Percentiles rank a stretch among this genome's conserved stretches.
These are phyloP conservation scores for Poeciliopsis infans DNA, from an alignment of 2,797 vertebrate species.

Conservation along the genomic window DNA sequence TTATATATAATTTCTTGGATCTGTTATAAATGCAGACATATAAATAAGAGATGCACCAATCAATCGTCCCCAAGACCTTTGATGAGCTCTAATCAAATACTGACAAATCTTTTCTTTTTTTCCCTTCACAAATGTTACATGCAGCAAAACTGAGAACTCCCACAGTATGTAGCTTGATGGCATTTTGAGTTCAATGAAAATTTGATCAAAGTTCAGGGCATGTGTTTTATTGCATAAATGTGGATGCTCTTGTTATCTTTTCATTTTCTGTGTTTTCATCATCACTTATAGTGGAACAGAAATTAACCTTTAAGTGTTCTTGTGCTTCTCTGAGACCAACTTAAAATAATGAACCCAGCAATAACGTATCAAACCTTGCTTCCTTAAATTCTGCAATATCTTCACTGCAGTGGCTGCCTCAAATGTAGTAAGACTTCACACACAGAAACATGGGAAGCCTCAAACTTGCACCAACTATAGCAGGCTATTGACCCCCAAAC, in stretches of 20 bases:
- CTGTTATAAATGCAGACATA: neutral
- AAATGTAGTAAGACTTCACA: constrained; percentile 1
- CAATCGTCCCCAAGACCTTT: neutral
- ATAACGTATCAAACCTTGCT: neutral
- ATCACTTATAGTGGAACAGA: neutral
- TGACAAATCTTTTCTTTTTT: neutral
- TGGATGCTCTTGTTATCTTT: neutral
- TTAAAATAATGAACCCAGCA: neutral
- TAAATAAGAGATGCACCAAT: neutral
- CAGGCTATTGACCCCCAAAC: constrained; percentile 37
- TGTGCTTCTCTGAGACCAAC: neutral
- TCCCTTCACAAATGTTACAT: neutral
- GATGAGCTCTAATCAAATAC: neutral
- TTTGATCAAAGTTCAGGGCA: neutral
- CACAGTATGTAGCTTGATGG: neutral
- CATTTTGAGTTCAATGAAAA: neutral
- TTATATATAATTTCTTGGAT: neutral
- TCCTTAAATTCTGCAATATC: neutral
- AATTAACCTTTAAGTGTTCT: neutral
- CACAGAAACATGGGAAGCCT: neutral
- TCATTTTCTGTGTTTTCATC: neutral
- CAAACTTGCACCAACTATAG: neutral
- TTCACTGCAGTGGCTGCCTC: constrained; percentile 1
- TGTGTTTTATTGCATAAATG: neutral
- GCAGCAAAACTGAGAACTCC: neutral